phyloP scores from a whole-genome alignment of 2,113 vertebrate species.

The Neodontobutis hainanensis region DNA sequence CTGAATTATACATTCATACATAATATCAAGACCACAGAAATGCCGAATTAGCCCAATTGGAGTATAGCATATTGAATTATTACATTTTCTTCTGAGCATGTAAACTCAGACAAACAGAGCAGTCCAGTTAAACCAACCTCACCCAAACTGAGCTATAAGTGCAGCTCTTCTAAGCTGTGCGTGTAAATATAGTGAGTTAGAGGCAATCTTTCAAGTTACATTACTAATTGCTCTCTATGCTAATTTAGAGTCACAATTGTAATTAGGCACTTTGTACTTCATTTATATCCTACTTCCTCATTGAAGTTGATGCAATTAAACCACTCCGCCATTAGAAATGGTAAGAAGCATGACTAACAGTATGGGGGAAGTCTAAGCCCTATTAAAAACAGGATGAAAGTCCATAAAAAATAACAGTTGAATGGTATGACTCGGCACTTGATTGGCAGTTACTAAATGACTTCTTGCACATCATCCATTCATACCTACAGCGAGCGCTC shows the following conservation, averaged over 20 bases:
- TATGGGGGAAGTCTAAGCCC: constrained; percentile 1
- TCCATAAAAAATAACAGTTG: background rate
- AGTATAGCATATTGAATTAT: too few species aligned
- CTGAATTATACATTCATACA: too few species aligned
- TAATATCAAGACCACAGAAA: too few species aligned
- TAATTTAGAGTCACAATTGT: constrained; percentile 56
- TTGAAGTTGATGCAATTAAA: constrained; percentile 55
- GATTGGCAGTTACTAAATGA: background rate
- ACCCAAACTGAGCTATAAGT: too few species aligned
- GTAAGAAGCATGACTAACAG: constrained; percentile 38
- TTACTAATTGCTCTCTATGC: constrained; percentile 38
- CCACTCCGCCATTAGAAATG: constrained; percentile 23
- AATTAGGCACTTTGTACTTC: constrained; percentile 63
- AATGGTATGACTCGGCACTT: background rate
- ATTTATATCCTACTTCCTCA: constrained; percentile 36
- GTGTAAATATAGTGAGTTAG: constrained; percentile 3
- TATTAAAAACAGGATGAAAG: constrained; percentile 1
- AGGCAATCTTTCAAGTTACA: constrained; percentile 32
- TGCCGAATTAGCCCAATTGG: too few species aligned
- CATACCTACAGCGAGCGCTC: constrained; percentile 21
- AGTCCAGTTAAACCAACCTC: too few species aligned
- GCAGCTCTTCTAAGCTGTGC: background rate
- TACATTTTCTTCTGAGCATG: too few species aligned
- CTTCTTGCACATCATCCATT: constrained; percentile 13
- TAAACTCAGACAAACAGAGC: too few species aligned